These are phyloP conservation scores for Harpagoxenus sublaevis DNA, from an alignment of 2,888 invertebrate genomes.

Conservation along the genomic window DNA sequence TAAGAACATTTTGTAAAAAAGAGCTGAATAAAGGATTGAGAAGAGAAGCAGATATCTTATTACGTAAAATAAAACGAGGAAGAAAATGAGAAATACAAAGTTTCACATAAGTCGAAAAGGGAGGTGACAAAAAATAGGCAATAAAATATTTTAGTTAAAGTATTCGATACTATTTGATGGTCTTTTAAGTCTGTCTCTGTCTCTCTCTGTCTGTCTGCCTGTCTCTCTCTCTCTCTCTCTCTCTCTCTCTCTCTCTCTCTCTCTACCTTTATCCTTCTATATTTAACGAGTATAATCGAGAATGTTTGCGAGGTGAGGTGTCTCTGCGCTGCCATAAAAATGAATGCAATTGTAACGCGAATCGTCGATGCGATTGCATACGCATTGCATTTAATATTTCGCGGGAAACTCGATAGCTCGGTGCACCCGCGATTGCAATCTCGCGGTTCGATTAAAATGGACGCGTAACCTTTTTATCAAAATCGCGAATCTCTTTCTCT, in stretches of 20 bases:
- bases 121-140: neutral
- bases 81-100: neutral
- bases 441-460: constrained; percentile 54
- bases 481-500: constrained; percentile 34
- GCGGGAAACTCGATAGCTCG: constrained; percentile 52
- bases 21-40: neutral
- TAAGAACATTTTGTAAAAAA: neutral
- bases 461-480: constrained; percentile 50
- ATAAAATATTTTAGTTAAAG: neutral
- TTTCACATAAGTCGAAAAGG: neutral
- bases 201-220: constrained; percentile 4
- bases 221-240: neutral
- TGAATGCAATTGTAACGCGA: constrained; percentile 50
- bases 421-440: constrained; percentile 54
- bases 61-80: neutral
- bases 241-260: neutral
- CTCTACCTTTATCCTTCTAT: neutral
- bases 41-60: constrained; percentile 4
- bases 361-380: constrained; percentile 47
- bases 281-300: constrained; percentile 24
- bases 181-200: neutral
- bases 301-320: constrained; percentile 38
- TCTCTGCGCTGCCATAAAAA: constrained; percentile 32
- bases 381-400: constrained; percentile 57
- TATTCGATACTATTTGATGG: neutral